phyloP scores from a whole-genome alignment of 2,113 vertebrate genomes.

The human region DNA sequence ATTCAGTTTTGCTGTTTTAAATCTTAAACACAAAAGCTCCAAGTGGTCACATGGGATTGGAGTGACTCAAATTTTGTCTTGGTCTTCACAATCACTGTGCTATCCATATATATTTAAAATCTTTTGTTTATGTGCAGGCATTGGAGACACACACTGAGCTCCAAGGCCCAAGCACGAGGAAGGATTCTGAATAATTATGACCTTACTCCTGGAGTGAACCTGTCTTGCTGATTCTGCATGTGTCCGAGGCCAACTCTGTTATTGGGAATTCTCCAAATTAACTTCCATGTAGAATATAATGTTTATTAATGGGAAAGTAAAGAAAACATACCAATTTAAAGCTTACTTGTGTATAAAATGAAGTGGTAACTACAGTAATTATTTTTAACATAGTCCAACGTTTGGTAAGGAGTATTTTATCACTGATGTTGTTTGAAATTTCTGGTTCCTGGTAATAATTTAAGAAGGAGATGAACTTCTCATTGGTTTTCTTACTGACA shows the following conservation, averaged over 20 bases:
- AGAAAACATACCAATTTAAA: not conserved
- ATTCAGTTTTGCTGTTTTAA: not conserved
- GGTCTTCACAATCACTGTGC: not conserved
- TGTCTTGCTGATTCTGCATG: fast-evolving
- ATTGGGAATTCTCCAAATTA: not conserved
- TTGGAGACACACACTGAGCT: not conserved
- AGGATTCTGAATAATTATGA: not conserved
- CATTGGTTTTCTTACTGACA: not conserved
- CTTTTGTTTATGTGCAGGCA: not conserved
- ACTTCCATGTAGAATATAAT: not conserved
- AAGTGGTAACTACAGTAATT: not conserved
- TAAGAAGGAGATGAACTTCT: not conserved
- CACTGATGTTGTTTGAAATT: not conserved
- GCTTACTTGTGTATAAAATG: not conserved
- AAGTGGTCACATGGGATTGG: not conserved
- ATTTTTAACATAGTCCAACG: not conserved
- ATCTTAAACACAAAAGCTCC: not conserved
- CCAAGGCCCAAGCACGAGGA: not conserved
- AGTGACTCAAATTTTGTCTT: not conserved
- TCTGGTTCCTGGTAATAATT: not conserved
- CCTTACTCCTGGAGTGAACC: not conserved
- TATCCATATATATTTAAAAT: not conserved
- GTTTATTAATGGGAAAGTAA: not conserved
- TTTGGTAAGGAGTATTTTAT: not conserved
- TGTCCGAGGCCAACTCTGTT: not conserved